These are phyloP conservation scores for Leptarthrus brevirostris DNA, from an alignment of 2,888 invertebrate genomes.

Conservation along the genomic window DNA sequence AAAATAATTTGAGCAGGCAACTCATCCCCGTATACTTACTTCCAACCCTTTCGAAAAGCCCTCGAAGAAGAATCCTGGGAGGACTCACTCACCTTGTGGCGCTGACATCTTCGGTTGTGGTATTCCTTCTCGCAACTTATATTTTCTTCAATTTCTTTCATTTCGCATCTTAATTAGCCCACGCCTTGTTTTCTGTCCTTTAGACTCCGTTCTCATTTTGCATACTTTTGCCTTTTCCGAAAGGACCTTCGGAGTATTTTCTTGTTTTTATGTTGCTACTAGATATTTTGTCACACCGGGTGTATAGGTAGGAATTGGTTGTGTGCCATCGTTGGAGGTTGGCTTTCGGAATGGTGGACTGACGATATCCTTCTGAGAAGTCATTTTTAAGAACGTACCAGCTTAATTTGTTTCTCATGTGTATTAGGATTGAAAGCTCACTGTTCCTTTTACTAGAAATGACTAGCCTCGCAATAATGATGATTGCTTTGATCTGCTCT, in stretches of 20 bases:
- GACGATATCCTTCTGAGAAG: too few species aligned
- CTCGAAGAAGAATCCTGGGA: slow-evolving; percentile 10
- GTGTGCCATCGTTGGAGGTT: too few species aligned
- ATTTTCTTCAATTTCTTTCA: slow-evolving; percentile 52
- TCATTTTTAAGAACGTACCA: too few species aligned
- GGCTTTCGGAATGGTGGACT: too few species aligned
- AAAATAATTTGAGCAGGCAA: slow-evolving; percentile 50
- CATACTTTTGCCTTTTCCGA: background rate
- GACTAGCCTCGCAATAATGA: too few species aligned
- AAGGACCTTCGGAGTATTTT: background rate
- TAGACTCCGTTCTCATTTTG: background rate
- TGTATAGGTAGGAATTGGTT: too few species aligned
- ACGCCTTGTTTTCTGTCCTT: slow-evolving; percentile 50
- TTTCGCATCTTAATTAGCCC: slow-evolving; percentile 54
- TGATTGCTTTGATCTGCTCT: too few species aligned
- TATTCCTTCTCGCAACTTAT: slow-evolving; percentile 35
- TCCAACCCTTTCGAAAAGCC: slow-evolving; percentile 48
- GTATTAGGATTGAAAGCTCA: too few species aligned
- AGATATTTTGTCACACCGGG: too few species aligned
- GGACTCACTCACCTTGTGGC: slow-evolving; percentile 3
- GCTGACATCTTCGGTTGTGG: slow-evolving; percentile 37
- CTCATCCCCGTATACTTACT: slow-evolving; percentile 23
- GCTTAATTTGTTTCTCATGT: too few species aligned
- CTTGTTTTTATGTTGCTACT: slow-evolving; percentile 4
- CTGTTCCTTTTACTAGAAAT: too few species aligned